phyloP scores from a whole-genome alignment of 2,888 invertebrate species.

The Cybosia mesomella region DNA sequence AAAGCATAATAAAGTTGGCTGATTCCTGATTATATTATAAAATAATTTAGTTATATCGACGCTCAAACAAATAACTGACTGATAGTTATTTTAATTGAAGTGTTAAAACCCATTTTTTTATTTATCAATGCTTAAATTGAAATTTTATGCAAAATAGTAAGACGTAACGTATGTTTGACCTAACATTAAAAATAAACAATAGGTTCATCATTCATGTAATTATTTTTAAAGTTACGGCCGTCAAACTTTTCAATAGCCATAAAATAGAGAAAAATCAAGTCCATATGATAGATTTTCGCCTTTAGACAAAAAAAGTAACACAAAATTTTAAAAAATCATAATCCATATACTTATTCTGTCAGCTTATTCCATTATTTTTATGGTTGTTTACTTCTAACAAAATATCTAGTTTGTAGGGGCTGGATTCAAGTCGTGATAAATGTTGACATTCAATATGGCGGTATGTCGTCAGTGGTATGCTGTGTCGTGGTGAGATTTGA shows the following conservation, averaged over 20 bases:
- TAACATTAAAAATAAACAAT: constrained; percentile 19
- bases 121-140: background rate
- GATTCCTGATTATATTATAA: no score
- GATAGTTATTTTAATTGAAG: background rate
- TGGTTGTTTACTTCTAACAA: constrained; percentile 51
- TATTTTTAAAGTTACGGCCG: constrained; percentile 40
- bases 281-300: constrained; percentile 70
- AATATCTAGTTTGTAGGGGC: constrained; percentile 64
- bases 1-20: background rate
- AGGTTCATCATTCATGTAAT: constrained; percentile 8
- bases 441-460: constrained; percentile 97
- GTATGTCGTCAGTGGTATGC: constrained; percentile 98
- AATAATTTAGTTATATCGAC: background rate
- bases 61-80: background rate
- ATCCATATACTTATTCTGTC: constrained; percentile 53
- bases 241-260: constrained; percentile 56
- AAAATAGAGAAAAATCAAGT: constrained; percentile 73
- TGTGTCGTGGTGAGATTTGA: constrained; percentile 96
- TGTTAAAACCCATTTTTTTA: background rate
- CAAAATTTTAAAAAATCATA: constrained; percentile 79
- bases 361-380: constrained; percentile 50
- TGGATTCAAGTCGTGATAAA: constrained; percentile 77
- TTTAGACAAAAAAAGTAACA: constrained; percentile 80
- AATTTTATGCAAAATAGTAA: background rate
- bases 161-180: background rate